Base-by-base conservation (phyloP, 2,888 invertebrate species). In the Sarcophaga subvicina region DNA sequence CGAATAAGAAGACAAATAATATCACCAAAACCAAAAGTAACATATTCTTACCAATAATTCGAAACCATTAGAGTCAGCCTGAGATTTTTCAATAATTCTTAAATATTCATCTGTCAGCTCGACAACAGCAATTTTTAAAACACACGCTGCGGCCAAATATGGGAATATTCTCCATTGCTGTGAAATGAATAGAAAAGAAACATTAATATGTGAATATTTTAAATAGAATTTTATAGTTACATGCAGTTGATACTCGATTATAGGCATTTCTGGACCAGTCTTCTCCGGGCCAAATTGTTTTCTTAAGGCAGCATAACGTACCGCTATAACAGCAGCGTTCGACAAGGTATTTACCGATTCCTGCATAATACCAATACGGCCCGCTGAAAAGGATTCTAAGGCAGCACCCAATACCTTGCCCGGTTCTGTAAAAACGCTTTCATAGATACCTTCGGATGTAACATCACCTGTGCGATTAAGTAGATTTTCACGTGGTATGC, bases 391-490 rank as follows among this genome's bases (percentile, higher is more conserved):
- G 89, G 97, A 97, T 90, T 98, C 98, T 66, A 98, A 94, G 0
- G 97, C 97, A 0, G 97, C 97, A 0, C 97, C 98, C 88, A 98
- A 95, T 90, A 98, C 96, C 91, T 96, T 96, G 62, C 96, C 97
- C 0, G 98, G 97, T 91, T 98, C 98, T 69, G 97, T 96, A 93
- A 97, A 98, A n/a, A 97, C 96, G 89, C 98, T 97, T 90, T 97
- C 96, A 92, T 98, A 99, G 87, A 95, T 95, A 0, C 99, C 99
- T 17, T 97, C 97, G 6, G 96, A 95, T 0, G 97, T 97, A 22
- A 99, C 97, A 92, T 98, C 98, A 8, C 97, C 98, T 0, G 97
- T 98, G 89, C 97, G 95, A 93, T 98, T 98, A 78, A 99, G 94
- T 0, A 98, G 94, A 92, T 97, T 96, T 90, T 96, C 97, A 77